These are phyloP conservation scores for Augochlorella aurata DNA, from an alignment of 2,888 invertebrate species.

Conservation along the genomic window DNA sequence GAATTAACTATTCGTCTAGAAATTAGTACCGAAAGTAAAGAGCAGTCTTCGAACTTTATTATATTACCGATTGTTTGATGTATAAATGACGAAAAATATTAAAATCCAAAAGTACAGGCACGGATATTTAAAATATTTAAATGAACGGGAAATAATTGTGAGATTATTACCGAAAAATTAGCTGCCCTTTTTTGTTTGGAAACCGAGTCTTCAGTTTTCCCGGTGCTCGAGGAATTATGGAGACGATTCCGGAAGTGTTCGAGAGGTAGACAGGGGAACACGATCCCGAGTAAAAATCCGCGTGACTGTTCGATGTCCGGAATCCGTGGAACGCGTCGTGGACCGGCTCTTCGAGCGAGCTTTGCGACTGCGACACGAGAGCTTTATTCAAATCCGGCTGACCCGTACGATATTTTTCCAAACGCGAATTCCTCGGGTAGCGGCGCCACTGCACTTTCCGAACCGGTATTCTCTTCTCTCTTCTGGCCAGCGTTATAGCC, in stretches of 20 bases:
- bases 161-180: too few relatives aligned
- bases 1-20: too few relatives aligned
- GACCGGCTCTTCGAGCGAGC: conserved; percentile 22
- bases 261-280: neutral
- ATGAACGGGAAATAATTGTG: too few relatives aligned
- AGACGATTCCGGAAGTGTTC: conserved; percentile 11
- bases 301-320: conserved; percentile 16
- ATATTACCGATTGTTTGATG: too few relatives aligned
- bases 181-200: too few relatives aligned
- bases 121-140: too few relatives aligned
- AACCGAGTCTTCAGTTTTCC: neutral
- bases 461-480: conserved; percentile 76
- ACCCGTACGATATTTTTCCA: conserved; percentile 38
- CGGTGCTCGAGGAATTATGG: neutral
- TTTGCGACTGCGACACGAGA: conserved; percentile 18
- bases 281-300: conserved; percentile 19
- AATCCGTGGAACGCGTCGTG: conserved; percentile 44
- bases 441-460: conserved; percentile 70
- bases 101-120: too few relatives aligned
- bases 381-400: conserved; percentile 48
- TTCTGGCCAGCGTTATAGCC: conserved; percentile 71
- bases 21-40: too few relatives aligned
- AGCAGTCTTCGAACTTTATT: too few relatives aligned
- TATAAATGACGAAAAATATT: too few relatives aligned
- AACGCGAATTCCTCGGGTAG: conserved; percentile 53